Evolutionary conservation across 2,888 invertebrate species (phyloP), one percentile per base, ranked within the genome.

Genomic region (Elmis aenea): DNA sequence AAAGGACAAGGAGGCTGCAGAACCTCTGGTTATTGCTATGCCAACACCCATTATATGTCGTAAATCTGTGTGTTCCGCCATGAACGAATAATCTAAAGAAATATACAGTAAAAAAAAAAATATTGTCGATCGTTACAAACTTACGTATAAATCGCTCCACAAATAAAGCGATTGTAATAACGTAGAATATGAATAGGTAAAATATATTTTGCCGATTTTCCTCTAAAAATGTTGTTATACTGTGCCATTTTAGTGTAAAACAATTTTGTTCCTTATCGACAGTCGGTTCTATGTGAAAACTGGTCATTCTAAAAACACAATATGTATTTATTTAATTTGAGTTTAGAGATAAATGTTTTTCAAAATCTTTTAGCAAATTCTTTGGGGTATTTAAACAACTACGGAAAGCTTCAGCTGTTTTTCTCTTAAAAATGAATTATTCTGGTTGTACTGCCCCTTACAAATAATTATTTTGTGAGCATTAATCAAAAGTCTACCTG

Each of bases 1-100:
- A 68, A 96, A 95, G 0, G 94, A 94, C 4, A 96, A 65, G 0
- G 94, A 88, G 1, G 93, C 94, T 0, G 95, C 95, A 0, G 94
- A 90, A 10, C 94, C 94, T 63, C 94, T 74, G 0, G 94, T 94
- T 50, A 94, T 89, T 4, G 94, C 94, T 29, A 95, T 95, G 0
- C 95, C 94, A 2, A 92, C 91, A 1, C 95, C 95, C 95, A 96
- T 95, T 24, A 96, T 94, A 59, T 95, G 92, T 1, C 95, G 74
- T 50, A 96, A 69, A 66, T 96, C 95, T 13, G 92, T 84, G 66
- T 95, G 94, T 60, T 96, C 95, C 0, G 92, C 84, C 88, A 95
- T 90, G 65, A 94, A 94, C 0, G 93, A 91, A 62, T 95, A 95
- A 71, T 93, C 86, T 86, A 57, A 2, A 66, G 62, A 46, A 35